These are phyloP conservation scores for Tetragnatha montana DNA, from an alignment of 2,888 invertebrate species.

Conservation along the genomic window DNA sequence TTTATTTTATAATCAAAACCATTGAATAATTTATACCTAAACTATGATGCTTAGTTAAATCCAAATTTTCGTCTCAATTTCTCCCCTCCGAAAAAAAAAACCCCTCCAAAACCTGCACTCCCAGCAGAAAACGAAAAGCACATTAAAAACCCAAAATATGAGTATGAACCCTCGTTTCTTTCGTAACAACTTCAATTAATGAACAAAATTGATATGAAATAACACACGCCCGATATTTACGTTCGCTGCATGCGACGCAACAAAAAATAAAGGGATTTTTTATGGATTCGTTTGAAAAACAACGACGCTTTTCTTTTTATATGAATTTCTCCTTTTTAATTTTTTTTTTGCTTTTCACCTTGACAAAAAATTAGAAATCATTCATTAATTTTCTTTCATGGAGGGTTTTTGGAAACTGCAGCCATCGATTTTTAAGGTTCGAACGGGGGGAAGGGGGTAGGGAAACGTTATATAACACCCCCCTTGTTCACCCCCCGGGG, in stretches of 20 bases:
- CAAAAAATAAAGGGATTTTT: conserved; percentile 23
- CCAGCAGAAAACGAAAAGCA: not conserved
- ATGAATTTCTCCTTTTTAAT: not conserved
- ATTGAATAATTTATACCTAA: too few species aligned
- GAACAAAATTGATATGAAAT: conserved; percentile 7
- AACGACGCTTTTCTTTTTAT: conserved; percentile 50
- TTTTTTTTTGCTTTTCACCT: conserved; percentile 41
- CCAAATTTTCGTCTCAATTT: too few species aligned
- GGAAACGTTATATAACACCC: conserved; percentile 66
- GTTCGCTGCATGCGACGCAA: not conserved
- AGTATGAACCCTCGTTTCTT: not conserved
- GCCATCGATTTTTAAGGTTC: conserved; percentile 59
- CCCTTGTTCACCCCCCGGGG: conserved; percentile 65
- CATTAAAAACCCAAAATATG: not conserved
- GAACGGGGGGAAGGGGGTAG: conserved; percentile 31
- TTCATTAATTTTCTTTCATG: conserved; percentile 68
- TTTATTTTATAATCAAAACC: too few species aligned
- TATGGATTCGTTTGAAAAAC: conserved; percentile 30
- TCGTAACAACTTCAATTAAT: conserved; percentile 1
- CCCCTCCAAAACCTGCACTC: not conserved
- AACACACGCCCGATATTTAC: conserved; percentile 9
- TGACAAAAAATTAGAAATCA: conserved; percentile 62
- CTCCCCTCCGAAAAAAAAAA: too few species aligned
- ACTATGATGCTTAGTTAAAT: too few species aligned
- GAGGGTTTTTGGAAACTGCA: conserved; percentile 63